A percentile compares a stretch with the other conserved stretches of the same genome.
phyloP scores from a whole-genome alignment of 2,113 vertebrate genomes.

The Istiophorus platypterus region DNA sequence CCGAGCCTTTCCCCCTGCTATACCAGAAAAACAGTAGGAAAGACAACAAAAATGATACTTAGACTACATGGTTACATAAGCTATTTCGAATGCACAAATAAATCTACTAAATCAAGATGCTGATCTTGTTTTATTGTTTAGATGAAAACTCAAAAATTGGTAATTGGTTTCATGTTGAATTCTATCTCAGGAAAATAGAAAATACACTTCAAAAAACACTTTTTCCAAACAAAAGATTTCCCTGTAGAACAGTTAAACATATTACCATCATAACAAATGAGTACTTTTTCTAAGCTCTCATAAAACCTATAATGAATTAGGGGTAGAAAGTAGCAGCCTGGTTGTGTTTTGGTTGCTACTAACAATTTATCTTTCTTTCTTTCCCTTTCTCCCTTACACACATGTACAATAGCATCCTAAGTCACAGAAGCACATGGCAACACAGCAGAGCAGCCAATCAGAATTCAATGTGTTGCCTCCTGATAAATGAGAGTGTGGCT shows the following conservation, averaged over 20 bases:
- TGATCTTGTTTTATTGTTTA: neutral
- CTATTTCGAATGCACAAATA: no score
- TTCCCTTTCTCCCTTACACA: conserved; percentile 16
- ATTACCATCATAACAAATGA: neutral
- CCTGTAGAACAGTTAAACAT: neutral
- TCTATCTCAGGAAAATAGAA: neutral
- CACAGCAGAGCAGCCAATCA: conserved; percentile 65
- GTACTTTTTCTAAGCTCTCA: neutral
- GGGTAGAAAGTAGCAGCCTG: neutral
- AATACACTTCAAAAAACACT: neutral
- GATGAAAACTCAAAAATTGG: no score
- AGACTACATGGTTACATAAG: no score
- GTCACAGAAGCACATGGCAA: conserved; percentile 72
- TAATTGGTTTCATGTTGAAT: neutral
- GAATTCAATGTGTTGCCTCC: conserved; percentile 49
- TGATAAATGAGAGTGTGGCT: conserved; percentile 63
- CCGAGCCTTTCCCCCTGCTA: conserved; percentile 30
- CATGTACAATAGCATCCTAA: conserved; percentile 18
- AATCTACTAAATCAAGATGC: neutral
- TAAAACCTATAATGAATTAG: neutral
- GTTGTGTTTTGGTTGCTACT: conserved; percentile 21
- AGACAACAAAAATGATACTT: conserved; percentile 9
- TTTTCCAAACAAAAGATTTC: neutral
- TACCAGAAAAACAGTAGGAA: neutral
- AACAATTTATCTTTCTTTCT: conserved; percentile 16